Base-by-base conservation (phyloP, 2,888 invertebrate genomes). In the Cryptosula pallasiana region DNA sequence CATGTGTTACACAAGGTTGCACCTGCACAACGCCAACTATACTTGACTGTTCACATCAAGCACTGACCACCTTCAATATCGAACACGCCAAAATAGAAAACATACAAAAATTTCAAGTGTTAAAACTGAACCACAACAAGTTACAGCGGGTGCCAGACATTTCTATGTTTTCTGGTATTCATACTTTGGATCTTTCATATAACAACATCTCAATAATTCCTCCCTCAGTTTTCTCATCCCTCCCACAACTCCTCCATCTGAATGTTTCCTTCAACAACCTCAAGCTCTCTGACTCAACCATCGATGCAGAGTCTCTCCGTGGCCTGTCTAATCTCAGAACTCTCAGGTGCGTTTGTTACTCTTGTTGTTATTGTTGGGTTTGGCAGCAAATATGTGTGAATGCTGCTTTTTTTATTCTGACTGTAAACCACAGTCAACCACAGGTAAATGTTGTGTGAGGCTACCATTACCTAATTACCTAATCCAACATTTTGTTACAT, bases 281-380 rank as follows among this genome's bases (percentile, higher is more conserved):
- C 32, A 9, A 16, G 2, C 34, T 63, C 2, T 63, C 63, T 32
- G 27, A 63, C 9, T 9, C 13, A 63, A 63, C 63, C 5, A n/a
- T 63, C n/a, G 32, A 32, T 27, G 5, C 13, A 32, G 63, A 63
- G 3, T 63, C 63, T 2, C 32, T 63, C 63, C 27, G 32, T 9
- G 63, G 63, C 3, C 63, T 63, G 63, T 25, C 63, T 25, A 63
- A 27, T 27, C 63, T 63, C 27, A 63, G 27, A 32, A 63, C 63
- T 32, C 63, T 63, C 5, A 63, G 34, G 63, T 63, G 32, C 5
- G 45, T 45, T 20, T 13, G 45, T 13, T 45, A 45, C 45, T 45
- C 9, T 13, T 45, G 5, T 20, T 45, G 5, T 45, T 45, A 45
- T 20, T 5, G 45, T 45, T 45, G 45, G 5, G 20, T 45, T 45